Conservation (phyloP, 2,113 vertebrate genomes). For the Artemisiospiza belli region DNA sequence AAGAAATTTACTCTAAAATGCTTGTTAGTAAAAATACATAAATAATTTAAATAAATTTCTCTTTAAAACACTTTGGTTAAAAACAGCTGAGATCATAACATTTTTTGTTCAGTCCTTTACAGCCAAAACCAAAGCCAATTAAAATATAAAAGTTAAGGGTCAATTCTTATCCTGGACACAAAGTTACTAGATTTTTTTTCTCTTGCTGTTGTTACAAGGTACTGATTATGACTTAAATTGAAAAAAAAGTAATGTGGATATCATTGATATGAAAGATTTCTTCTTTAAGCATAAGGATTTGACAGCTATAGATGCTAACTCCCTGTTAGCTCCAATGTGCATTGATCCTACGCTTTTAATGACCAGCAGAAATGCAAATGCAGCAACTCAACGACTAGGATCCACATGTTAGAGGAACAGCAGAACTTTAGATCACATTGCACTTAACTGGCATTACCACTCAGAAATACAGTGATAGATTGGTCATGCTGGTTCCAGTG, state of each 20-base stretch:
- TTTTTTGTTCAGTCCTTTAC: background rate
- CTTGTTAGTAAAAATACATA: background rate
- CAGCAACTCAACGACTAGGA: background rate
- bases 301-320: background rate
- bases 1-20: background rate
- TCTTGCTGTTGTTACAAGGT: background rate
- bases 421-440: background rate
- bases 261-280: background rate
- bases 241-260: background rate
- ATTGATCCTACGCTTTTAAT: background rate
- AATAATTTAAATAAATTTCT: background rate
- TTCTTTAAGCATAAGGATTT: background rate
- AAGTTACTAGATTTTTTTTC: background rate
- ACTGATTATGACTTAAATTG: background rate
- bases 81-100: background rate
- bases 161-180: background rate
- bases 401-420: background rate
- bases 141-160: background rate
- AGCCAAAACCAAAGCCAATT: background rate
- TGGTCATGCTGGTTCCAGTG: background rate
- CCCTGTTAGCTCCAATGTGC: background rate
- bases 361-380: rapidly evolving
- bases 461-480: background rate
- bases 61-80: background rate
- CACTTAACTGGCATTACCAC: background rate